These are phyloP conservation scores for Pteropus alecto DNA, from an alignment of 2,113 vertebrate genomes.

Conservation along the genomic window DNA sequence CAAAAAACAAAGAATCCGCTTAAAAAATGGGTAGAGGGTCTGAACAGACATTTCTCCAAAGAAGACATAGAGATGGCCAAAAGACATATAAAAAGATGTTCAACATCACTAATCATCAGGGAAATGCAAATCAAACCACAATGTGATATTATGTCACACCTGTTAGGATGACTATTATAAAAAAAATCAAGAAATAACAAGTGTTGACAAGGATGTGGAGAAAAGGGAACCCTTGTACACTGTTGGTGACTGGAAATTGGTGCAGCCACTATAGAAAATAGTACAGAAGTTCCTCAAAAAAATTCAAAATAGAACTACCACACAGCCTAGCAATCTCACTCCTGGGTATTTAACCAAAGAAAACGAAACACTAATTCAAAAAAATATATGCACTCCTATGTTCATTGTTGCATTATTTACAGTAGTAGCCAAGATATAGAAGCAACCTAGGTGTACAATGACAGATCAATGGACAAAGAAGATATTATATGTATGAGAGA, in stretches of 20 bases:
- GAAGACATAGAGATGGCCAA: neutral
- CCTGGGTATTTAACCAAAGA: neutral
- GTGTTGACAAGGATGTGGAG: neutral
- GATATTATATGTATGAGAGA: too few relatives aligned
- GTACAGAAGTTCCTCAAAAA: neutral
- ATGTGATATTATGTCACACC: too few relatives aligned
- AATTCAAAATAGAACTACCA: neutral
- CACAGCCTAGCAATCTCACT: neutral
- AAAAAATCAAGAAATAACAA: neutral
- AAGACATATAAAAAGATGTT: neutral
- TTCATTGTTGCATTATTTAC: too few relatives aligned
- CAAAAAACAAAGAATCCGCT: too few relatives aligned
- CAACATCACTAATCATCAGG: too few relatives aligned
- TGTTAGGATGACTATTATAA: neutral
- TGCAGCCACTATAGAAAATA: neutral
- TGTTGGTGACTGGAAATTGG: neutral
- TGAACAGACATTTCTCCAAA: neutral
- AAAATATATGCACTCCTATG: too few relatives aligned
- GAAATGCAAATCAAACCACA: too few relatives aligned
- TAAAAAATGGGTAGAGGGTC: too few relatives aligned
- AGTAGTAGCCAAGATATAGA: too few relatives aligned
- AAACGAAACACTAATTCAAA: too few relatives aligned
- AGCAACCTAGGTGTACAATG: too few relatives aligned
- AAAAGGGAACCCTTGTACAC: neutral
- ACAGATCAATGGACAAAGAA: too few relatives aligned